Base-by-base conservation (phyloP, 1,140 invertebrate species). In the Bemisia tabaci region DNA sequence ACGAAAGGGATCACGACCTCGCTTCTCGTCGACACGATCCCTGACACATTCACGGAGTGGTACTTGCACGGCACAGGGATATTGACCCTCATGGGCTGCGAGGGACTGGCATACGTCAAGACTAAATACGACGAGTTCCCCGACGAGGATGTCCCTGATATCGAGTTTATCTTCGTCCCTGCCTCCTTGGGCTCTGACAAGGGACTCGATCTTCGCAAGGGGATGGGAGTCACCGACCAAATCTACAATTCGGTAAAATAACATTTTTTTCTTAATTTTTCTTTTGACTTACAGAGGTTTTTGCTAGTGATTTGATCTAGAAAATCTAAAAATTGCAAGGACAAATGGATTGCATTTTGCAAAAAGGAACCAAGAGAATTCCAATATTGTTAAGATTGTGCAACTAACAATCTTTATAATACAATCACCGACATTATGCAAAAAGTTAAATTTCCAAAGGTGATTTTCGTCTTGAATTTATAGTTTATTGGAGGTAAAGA, bases 51-150 rank as follows among this genome's bases (percentile, higher is more conserved):
- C 0, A 22, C 67, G 0, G 61, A 70, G n/a, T 73, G 67, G 22
- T 9, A 66, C 12, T 48, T 17, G 5, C 66, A 65, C 26, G 67
- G 24, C 11, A 70, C 77, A 1, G 72, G 73, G 0, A 58, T 68
- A 69, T 73, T 81, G 67, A 77, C 68, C 2, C 72, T 67, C 12
- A 64, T 72, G 59, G 84, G 82, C 2, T 81, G 85, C 0, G 86
- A 87, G 77, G 84, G 81, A 1, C 74, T 87, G 59, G 83, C 82
- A 1, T 87, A 85, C 69, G 78, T 87, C 1, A 84, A 84, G 70
- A 83, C 82, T 0, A 76, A 79, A 61, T 78, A 80, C 71, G 73
- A 78, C 9, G 74, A 70, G 24, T 78, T 82, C 68, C 74, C 77
- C 11, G 77, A 83, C 62, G 84, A 82, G 26, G 79, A 82, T 67